Evolutionary conservation across 2,797 vertebrate species (phyloP), one percentile per base, ranked within the genome.

Genomic region (Gymnopithys bicolor): DNA sequence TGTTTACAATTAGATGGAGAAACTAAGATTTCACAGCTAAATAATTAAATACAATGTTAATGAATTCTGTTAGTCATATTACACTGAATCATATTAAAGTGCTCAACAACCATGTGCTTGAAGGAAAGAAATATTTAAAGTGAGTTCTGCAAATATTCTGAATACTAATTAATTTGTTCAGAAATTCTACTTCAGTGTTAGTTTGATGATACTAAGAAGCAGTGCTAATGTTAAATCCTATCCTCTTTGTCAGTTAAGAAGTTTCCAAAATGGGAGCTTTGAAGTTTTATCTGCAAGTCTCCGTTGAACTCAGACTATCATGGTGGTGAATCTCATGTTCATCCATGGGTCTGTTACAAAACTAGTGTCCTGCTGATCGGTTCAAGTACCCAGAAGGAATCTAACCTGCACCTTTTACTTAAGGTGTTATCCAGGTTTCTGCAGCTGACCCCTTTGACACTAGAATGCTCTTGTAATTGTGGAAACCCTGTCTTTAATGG

Each of bases 121-220:
- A 95, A 96, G 96, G 93, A 97, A 93, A 96, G 87, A 97, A 97
- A 97, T 95, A 97, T 96, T 97, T 96, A 95, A 97, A 97, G 74
- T 79, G 93, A 96, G 80, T 96, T 95, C 90, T 92, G 84, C 90
- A 97, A 97, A 96, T 97, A 95, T 95, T 77, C 93, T 73, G 96
- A 96, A 97, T 97, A 91, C 93, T 95, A 97, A 95, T 96, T 90
- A 94, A 92, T 86, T 96, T 96, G 78, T 94, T 96, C 51, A 96
- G 76, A 96, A 97, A 94, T 92, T 69, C 82, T 90, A 53, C 81
- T 95, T 94, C 51, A 95, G 87, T 87, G 78, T 87, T 89, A 97
- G 89, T 93, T 94, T 96, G 79, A 92, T 84, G 83, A 90, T 91
- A 96, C 73, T 95, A 95, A 86, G 88, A 83, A 91, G 56, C 71